Percentiles rank a stretch among this genome's conserved stretches.
phyloP scores from a whole-genome alignment of 1,140 invertebrate genomes.

The Magallana gigas region DNA sequence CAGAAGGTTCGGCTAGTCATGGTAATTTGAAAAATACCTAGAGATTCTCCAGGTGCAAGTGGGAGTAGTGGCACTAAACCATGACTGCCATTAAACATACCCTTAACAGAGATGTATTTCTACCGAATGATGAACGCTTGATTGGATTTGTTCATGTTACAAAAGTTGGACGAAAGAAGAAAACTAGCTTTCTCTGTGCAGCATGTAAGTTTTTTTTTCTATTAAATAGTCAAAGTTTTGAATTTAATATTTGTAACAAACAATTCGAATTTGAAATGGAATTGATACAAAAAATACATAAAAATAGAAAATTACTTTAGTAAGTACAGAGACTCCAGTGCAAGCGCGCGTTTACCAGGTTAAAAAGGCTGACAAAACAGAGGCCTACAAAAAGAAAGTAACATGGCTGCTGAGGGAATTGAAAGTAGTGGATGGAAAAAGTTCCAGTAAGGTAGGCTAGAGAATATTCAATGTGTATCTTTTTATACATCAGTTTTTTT shows the following conservation, averaged over 20 bases:
- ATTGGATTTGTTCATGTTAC: constrained; percentile 89
- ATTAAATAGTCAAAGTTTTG: too few species aligned
- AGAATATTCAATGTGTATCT: too few species aligned
- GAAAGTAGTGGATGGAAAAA: constrained; percentile 88
- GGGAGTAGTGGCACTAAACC: background rate
- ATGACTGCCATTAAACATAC: constrained; percentile 91
- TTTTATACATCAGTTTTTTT: too few species aligned
- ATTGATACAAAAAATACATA: too few species aligned
- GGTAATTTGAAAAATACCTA: background rate
- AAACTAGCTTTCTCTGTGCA: constrained; percentile 90
- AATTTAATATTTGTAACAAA: too few species aligned
- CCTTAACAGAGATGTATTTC: constrained; percentile 90
- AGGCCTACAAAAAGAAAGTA: constrained; percentile 90
- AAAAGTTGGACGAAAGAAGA: constrained; percentile 86
- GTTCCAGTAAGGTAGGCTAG: constrained; percentile 77
- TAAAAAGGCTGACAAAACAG: constrained; percentile 90
- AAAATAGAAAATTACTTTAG: constrained; percentile 7
- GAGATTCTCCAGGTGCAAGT: background rate
- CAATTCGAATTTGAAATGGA: background rate
- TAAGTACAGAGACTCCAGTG: constrained; percentile 83
- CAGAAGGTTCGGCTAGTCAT: background rate
- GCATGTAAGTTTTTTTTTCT: constrained; percentile 81
- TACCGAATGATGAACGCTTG: constrained; percentile 88
- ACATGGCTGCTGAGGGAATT: constrained; percentile 89
- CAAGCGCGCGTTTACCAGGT: constrained; percentile 88